Conservation (phyloP, 1,140 invertebrate genomes). For the Adelges cooleyi region DNA sequence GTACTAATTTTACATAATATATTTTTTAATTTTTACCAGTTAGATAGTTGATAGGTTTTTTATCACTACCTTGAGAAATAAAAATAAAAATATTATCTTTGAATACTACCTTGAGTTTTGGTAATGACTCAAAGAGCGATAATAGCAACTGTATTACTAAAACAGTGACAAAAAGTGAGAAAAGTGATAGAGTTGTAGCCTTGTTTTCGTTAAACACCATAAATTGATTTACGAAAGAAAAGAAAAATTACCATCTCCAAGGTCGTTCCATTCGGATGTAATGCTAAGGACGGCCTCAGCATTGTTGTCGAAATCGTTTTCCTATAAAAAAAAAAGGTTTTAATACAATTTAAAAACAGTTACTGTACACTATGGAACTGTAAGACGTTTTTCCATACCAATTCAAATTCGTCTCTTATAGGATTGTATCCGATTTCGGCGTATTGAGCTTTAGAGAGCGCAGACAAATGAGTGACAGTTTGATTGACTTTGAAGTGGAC, state of each 20-base stretch:
- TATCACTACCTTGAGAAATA: too few relatives aligned
- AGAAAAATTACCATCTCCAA: slow-evolving; percentile 17
- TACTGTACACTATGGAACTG: neutral
- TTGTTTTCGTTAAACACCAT: too few relatives aligned
- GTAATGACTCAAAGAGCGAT: too few relatives aligned
- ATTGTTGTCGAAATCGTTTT: slow-evolving; percentile 24
- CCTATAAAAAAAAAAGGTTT: neutral
- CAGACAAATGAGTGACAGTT: neutral
- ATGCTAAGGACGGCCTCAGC: slow-evolving; percentile 13
- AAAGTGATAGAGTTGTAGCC: too few relatives aligned
- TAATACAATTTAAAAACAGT: neutral
- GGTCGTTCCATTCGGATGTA: slow-evolving; percentile 16
- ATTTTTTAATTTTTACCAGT: too few relatives aligned
- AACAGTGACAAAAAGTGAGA: too few relatives aligned
- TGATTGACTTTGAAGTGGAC: slow-evolving; percentile 2
- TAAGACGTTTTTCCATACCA: neutral
- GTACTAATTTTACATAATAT: too few relatives aligned
- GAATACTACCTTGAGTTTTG: too few relatives aligned
- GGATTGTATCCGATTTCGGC: slow-evolving; percentile 18
- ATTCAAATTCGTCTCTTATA: slow-evolving; percentile 22
- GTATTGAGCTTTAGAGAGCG: slow-evolving; percentile 9
- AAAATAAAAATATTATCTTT: too few relatives aligned
- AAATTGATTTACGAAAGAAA: too few relatives aligned
- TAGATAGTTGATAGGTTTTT: too few relatives aligned
- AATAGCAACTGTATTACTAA: too few relatives aligned